Percentiles rank a stretch among this genome's conserved stretches.
Evolutionary conservation across 2,113 vertebrate species (phyloP).

Genomic region (Zapornia atra): DNA sequence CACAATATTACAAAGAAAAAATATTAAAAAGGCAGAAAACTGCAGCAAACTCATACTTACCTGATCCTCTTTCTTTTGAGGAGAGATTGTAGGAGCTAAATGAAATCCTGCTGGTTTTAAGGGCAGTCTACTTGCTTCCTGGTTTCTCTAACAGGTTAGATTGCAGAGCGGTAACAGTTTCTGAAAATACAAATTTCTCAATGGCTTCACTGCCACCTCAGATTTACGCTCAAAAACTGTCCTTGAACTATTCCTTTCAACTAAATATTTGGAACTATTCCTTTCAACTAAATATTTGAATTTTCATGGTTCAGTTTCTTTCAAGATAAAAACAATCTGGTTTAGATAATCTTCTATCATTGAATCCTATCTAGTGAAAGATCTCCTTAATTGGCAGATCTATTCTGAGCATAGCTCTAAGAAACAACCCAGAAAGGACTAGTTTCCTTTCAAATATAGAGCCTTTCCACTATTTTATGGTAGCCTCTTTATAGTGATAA

Average conservation of each 20-base stretch:
- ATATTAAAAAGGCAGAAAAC: too few species aligned
- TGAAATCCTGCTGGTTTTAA: too few species aligned
- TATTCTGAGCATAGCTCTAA: background rate
- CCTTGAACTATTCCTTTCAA: background rate
- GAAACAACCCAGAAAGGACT: background rate
- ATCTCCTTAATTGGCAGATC: background rate
- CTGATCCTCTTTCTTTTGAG: too few species aligned
- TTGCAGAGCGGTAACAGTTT: too few species aligned
- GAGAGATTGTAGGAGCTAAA: too few species aligned
- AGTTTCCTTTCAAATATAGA: background rate
- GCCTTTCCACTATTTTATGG: background rate
- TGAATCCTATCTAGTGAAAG: background rate
- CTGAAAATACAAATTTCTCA: background rate
- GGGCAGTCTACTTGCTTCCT: too few species aligned
- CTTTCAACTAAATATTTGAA: background rate
- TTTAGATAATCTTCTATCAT: background rate
- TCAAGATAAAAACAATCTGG: background rate
- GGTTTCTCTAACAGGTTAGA: too few species aligned
- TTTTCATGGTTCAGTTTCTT: background rate
- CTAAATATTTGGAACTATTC: background rate
- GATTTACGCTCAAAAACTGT: background rate
- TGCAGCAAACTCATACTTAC: too few species aligned
- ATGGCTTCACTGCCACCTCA: background rate
- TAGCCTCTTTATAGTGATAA: background rate
- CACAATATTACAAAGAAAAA: too few species aligned